Evolutionary conservation across 1,140 invertebrate species (phyloP).

Genomic region (Phocides pigmalion): DNA sequence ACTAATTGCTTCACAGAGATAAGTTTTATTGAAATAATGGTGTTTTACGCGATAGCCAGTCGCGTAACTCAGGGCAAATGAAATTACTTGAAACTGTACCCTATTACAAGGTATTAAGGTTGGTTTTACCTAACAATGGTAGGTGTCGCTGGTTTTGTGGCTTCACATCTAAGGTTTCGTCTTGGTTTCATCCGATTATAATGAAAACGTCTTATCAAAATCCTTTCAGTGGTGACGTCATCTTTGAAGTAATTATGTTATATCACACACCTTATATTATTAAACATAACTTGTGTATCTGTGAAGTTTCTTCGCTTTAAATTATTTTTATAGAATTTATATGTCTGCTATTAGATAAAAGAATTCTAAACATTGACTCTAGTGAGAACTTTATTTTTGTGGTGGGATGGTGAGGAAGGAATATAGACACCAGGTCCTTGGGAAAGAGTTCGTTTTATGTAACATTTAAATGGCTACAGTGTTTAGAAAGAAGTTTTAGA

Average conservation of each 20-base stretch:
- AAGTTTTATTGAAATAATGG: conserved; percentile 46
- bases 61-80: neutral
- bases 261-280: too few relatives aligned
- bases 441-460: too few relatives aligned
- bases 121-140: neutral
- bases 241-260: neutral
- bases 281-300: too few relatives aligned
- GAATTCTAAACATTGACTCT: too few relatives aligned
- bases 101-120: neutral
- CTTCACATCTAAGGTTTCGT: conserved; percentile 26
- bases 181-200: conserved; percentile 30
- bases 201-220: conserved; percentile 25
- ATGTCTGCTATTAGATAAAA: too few relatives aligned
- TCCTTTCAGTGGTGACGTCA: conserved; percentile 15
- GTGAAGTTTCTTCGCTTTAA: neutral
- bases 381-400: too few relatives aligned
- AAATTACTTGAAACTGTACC: conserved; percentile 4
- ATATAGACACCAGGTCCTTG: too few relatives aligned
- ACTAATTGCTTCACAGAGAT: conserved; percentile 51
- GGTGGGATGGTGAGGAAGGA: too few relatives aligned
- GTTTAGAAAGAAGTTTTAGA: too few relatives aligned
- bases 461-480: too few relatives aligned
- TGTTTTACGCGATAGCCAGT: conserved; percentile 28
- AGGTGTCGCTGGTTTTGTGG: conserved; percentile 22
- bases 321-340: too few relatives aligned